A percentile compares a stretch with the other conserved stretches of the same genome.
Conservation (phyloP, 2,888 invertebrate genomes). For the Drosophila paramelanica region DNA sequence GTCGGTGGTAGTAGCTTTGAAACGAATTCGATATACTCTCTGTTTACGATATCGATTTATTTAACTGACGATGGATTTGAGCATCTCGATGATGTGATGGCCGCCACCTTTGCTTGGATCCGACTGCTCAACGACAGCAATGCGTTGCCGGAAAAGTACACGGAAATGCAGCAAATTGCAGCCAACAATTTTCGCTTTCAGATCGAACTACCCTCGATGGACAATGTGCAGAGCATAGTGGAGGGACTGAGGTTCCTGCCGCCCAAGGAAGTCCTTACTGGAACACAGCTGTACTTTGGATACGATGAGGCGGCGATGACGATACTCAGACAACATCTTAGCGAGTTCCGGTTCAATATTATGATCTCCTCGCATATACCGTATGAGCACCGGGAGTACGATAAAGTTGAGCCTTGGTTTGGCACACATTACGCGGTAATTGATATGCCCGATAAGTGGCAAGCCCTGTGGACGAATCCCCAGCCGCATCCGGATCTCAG, state of each 20-base stretch:
- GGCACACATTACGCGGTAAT: conserved; percentile 90
- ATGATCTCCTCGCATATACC: conserved; percentile 83
- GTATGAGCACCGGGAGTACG: conserved; percentile 85
- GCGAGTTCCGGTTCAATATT: conserved; percentile 82
- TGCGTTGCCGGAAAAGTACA: conserved; percentile 62
- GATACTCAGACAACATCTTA: conserved; percentile 73
- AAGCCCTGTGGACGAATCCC: conserved; percentile 87
- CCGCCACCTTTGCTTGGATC: conserved; percentile 92
- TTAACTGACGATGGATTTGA: conserved; percentile 92
- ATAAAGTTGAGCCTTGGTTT: conserved; percentile 93
- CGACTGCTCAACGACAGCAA: conserved; percentile 87
- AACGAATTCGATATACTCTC: conserved; percentile 91
- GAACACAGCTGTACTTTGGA: conserved; percentile 90
- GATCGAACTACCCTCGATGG: conserved; percentile 89
- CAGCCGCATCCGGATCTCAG: conserved; percentile 87
- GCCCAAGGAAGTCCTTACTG: conserved; percentile 91
- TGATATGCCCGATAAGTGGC: conserved; percentile 88
- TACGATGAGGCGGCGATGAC: conserved; percentile 88
- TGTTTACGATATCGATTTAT: conserved; percentile 90
- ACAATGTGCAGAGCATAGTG: conserved; percentile 91
- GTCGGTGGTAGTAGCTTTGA: conserved; percentile 91
- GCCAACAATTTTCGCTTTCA: conserved; percentile 90
- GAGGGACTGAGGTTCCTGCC: conserved; percentile 93
- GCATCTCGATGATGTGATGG: conserved; percentile 90
- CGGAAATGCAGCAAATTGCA: conserved; percentile 89